Conservation (phyloP, 2,888 invertebrate genomes). For the Andrena minutula region DNA sequence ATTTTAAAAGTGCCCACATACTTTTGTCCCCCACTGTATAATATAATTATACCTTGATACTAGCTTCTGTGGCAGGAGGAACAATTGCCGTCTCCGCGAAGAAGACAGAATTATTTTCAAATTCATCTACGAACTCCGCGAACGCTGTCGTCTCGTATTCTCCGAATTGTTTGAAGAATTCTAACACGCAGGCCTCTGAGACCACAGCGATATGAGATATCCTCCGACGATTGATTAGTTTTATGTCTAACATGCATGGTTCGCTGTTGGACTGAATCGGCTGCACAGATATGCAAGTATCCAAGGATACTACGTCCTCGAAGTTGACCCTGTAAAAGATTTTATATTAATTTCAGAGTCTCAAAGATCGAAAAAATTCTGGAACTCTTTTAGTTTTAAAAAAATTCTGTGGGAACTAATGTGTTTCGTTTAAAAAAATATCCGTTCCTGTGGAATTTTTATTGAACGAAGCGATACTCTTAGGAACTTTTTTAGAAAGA, state of each 20-base stretch:
- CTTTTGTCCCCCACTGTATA: not conserved
- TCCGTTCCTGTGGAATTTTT: too few species aligned
- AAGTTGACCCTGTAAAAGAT: slow-evolving; percentile 78
- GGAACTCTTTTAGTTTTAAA: too few species aligned
- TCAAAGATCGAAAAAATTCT: too few species aligned
- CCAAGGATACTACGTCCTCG: slow-evolving; percentile 81
- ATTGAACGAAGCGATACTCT: too few species aligned
- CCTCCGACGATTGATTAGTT: slow-evolving; percentile 76
- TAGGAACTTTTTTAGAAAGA: too few species aligned
- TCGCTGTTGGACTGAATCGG: slow-evolving; percentile 68
- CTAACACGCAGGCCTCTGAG: slow-evolving; percentile 84
- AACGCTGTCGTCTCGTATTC: slow-evolving; percentile 84
- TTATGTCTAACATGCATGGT: slow-evolving; percentile 79
- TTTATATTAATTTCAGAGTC: slow-evolving; percentile 6
- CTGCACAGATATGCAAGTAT: slow-evolving; percentile 80
- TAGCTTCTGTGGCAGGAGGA: slow-evolving; percentile 79
- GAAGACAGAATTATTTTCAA: slow-evolving; percentile 82
- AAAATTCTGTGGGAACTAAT: too few species aligned
- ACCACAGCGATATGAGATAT: slow-evolving; percentile 82
- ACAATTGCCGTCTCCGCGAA: slow-evolving; percentile 78
- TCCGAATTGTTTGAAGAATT: slow-evolving; percentile 84
- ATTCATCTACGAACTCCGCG: slow-evolving; percentile 83
- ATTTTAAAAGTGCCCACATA: too few species aligned
- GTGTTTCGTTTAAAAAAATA: too few species aligned
- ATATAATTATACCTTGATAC: slow-evolving; percentile 77